Conservation (phyloP, 2,888 invertebrate species). For the Sesamia inferens region DNA sequence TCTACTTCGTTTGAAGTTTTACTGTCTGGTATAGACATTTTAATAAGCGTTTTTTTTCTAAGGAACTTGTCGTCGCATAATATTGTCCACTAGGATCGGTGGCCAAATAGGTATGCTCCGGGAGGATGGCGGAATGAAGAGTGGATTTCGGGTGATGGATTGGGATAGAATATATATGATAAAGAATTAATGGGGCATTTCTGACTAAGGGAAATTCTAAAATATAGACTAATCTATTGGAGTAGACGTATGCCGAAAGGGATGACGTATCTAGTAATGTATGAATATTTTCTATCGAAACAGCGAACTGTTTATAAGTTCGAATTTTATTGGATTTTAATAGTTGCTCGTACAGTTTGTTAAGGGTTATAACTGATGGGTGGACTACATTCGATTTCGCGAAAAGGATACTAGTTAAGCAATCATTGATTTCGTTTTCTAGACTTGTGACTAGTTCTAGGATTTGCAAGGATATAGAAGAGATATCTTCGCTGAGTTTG, state of each 20-base stretch:
- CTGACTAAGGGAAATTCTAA: no score
- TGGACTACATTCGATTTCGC: no score
- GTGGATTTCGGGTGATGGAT: background rate
- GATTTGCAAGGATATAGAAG: no score
- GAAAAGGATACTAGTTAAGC: no score
- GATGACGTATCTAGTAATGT: background rate
- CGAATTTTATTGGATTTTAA: background rate
- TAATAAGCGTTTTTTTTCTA: no score
- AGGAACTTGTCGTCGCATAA: background rate
- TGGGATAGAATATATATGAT: background rate
- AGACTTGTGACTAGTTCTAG: no score
- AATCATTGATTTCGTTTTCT: no score
- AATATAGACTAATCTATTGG: background rate
- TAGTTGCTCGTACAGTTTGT: background rate
- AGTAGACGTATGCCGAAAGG: background rate
- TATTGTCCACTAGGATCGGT: background rate
- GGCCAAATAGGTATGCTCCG: background rate
- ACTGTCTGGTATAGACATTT: no score
- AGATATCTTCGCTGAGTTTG: no score
- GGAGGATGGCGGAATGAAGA: background rate
- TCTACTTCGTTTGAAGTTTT: no score
- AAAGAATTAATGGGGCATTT: background rate
- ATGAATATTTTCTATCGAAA: background rate
- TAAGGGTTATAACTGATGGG: no score
- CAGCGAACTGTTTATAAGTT: background rate